Evolutionary conservation across 2,113 vertebrate species (phyloP), one percentile per base, ranked within the genome.

Genomic region (Perccottus glenii): DNA sequence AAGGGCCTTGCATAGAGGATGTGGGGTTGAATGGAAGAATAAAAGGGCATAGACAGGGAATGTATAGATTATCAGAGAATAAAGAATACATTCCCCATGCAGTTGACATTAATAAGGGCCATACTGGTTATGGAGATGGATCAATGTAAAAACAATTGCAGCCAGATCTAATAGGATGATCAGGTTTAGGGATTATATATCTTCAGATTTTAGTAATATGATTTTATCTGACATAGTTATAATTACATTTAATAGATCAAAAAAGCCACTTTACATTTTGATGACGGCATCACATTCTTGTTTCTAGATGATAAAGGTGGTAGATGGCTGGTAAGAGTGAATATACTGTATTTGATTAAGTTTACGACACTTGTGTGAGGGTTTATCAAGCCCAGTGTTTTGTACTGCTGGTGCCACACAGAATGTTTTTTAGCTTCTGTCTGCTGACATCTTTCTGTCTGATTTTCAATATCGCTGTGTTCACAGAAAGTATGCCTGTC

Each of bases 1-100:
- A 42, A 15, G n/a, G n/a, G 11, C 53, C 9, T 35, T 52, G 46
- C 15, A 33, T 65, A 16, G 9, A 50, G 56, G 60, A 73, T 9
- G 53, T 46, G 58, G 11, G 43, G 9, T 33, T 55, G 42, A 35
- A 48, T 43, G 19, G 14, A 57, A 57, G n/a, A 33, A 60, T 33
- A 53, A 36, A 9, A 7, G 33, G 8, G 43, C 12, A 14, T 12
- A 35, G 40, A 45, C 6, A 56, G n/a, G 6, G 14, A 1, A 38
- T 15, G 10, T 3, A 2, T 32, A 52, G 59, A 71, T 64, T 67
- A 48, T 50, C 3, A 1, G 2, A 15, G 44, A 36, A 9, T 5
- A 48, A 61, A 49, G 38, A 57, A 50, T 50, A 10, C 9, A 10
- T 8, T 49, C 48, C 48, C 15, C 27, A 11, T 35, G 11, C 6